Evolutionary conservation across 92 coral and sea anemone species (phyloP).

Genomic region (Umimayanthus kanabou): DNA sequence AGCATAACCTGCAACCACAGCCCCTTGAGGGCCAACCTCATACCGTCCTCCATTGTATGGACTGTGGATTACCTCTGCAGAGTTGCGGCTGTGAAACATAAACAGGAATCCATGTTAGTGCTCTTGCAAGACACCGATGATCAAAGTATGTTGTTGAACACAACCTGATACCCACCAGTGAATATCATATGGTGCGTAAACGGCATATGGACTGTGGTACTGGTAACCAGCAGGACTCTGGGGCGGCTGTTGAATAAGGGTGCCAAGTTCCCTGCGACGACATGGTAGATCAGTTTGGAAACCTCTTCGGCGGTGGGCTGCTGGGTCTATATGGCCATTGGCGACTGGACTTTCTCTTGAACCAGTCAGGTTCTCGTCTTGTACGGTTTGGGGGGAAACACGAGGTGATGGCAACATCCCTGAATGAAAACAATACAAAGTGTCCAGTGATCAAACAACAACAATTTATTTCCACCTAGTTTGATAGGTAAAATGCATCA

Average conservation of each 20-base stretch:
- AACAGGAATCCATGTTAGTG: neutral
- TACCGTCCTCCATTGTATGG: constrained; percentile 29
- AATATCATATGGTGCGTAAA: constrained; percentile 21
- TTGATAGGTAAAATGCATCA: too few species aligned
- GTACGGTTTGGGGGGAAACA: constrained; percentile 89
- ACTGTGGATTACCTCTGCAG: constrained; percentile 26
- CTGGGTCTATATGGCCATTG: constrained; percentile 82
- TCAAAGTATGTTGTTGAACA: neutral
- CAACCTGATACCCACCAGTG: constrained; percentile 17
- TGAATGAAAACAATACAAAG: neutral
- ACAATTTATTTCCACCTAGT: too few species aligned
- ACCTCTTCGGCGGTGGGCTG: constrained; percentile 16
- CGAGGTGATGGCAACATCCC: constrained; percentile 85
- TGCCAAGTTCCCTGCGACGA: constrained; percentile 33
- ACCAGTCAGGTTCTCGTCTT: constrained; percentile 82
- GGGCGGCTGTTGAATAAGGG: constrained; percentile 17
- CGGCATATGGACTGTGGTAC: neutral
- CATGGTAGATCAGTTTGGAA: constrained; percentile 2
- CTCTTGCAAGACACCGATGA: neutral
- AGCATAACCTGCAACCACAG: constrained; percentile 38
- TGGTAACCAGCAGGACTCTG: constrained; percentile 23
- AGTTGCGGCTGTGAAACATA: constrained; percentile 25
- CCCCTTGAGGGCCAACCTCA: constrained; percentile 19
- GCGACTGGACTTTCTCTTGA: constrained; percentile 57
- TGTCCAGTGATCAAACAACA: too few species aligned